A percentile compares a stretch with the other conserved stretches of the same genome.
These are phyloP conservation scores for Solenodon paradoxus DNA, from an alignment of 2,113 vertebrate genomes.

Conservation along the genomic window DNA sequence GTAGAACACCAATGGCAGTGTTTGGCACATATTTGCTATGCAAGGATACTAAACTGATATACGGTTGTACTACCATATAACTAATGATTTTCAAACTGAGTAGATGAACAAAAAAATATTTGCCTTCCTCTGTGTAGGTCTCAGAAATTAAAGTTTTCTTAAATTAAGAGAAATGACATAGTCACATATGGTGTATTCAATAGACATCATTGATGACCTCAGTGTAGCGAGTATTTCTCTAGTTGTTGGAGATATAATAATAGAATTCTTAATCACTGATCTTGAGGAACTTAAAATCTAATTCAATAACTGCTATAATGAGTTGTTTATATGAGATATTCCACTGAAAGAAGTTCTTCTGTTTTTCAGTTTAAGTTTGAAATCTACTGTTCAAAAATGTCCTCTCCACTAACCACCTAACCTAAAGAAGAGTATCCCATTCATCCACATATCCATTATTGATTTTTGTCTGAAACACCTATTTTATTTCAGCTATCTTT, in stretches of 20 bases:
- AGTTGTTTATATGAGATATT: neutral
- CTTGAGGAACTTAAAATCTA: neutral
- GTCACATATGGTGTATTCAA: neutral
- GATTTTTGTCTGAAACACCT: neutral
- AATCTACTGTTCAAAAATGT: too few species aligned
- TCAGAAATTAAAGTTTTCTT: too few species aligned
- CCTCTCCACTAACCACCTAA: neutral
- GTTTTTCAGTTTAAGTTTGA: neutral
- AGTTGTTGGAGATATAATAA: neutral
- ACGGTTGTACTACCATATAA: neutral
- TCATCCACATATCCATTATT: neutral
- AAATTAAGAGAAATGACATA: neutral
- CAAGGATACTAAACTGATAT: neutral
- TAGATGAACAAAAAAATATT: neutral
- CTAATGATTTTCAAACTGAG: neutral
- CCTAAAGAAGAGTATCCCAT: neutral
- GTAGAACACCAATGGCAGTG: neutral
- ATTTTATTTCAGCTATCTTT: neutral
- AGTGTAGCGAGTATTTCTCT: neutral
- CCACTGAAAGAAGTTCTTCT: neutral
- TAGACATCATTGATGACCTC: neutral
- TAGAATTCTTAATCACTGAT: neutral
- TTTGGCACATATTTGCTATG: neutral
- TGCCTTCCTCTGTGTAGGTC: neutral
- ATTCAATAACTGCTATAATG: neutral